Conservation (phyloP, 2,113 vertebrate species). For the Passer montanus region DNA sequence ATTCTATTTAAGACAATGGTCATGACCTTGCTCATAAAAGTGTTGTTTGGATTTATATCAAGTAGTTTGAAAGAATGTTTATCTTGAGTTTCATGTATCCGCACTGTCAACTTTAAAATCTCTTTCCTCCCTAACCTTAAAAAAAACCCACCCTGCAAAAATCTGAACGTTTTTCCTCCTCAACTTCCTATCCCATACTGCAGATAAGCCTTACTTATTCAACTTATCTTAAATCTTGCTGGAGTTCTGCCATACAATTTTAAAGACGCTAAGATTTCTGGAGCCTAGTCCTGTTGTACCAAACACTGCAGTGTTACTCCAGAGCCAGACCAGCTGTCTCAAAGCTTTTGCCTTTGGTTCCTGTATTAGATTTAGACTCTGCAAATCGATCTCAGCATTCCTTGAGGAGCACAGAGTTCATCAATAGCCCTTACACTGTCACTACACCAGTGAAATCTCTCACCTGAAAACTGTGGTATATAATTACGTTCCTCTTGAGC, state of each 20-base stretch:
- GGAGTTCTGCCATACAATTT: background rate
- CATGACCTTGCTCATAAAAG: background rate
- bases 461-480: background rate
- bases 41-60: background rate
- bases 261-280: background rate
- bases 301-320: background rate
- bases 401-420: background rate
- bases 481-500: background rate
- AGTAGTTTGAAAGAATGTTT: background rate
- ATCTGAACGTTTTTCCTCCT: background rate
- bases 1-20: background rate
- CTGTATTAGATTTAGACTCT: background rate
- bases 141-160: background rate
- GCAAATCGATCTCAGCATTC: background rate
- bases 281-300: background rate
- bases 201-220: background rate
- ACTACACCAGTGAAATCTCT: background rate
- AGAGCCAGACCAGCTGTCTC: background rate
- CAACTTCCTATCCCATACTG: background rate
- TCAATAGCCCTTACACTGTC: background rate
- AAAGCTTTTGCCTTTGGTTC: background rate
- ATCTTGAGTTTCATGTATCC: background rate
- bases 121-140: background rate
- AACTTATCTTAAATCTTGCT: background rate
- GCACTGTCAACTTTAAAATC: background rate